Percentiles rank a stretch among this genome's conserved stretches.
Conservation (phyloP, 2,797 vertebrate genomes). For the Orientallactaga sibirica region DNA sequence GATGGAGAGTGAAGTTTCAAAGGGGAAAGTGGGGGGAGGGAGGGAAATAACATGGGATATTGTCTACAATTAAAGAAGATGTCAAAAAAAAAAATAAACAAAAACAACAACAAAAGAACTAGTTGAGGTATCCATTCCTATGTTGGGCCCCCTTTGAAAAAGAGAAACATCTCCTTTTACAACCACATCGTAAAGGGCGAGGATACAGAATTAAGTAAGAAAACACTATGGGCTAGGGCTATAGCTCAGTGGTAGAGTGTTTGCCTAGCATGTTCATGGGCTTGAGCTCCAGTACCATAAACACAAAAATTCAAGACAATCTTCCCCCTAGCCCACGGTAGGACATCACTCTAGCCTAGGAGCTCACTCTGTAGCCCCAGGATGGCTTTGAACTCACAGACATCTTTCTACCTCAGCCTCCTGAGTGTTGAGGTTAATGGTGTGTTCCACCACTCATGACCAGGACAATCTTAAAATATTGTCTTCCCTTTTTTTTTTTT, state of each 20-base stretch:
- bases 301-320: not conserved
- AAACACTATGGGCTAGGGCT: not conserved
- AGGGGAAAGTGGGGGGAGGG: too few relatives aligned
- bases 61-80: too few relatives aligned
- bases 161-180: not conserved
- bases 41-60: too few relatives aligned
- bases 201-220: slow-evolving; percentile 24
- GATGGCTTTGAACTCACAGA: too few relatives aligned
- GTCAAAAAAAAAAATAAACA: too few relatives aligned
- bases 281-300: not conserved
- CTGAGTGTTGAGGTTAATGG: too few relatives aligned
- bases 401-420: too few relatives aligned
- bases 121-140: not conserved
- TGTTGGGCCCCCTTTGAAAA: slow-evolving; percentile 22
- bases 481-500: too few relatives aligned
- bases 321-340: not conserved
- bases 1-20: too few relatives aligned
- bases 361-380: too few relatives aligned
- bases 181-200: slow-evolving; percentile 41
- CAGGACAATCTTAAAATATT: slow-evolving; percentile 22
- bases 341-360: too few relatives aligned
- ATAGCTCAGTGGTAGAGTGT: not conserved
- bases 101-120: not conserved
- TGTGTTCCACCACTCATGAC: not conserved
- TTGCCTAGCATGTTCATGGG: not conserved